A percentile compares a stretch with the other conserved stretches of the same genome.
phyloP scores from a whole-genome alignment of 1,140 invertebrate species.

The Cephus cinctus region DNA sequence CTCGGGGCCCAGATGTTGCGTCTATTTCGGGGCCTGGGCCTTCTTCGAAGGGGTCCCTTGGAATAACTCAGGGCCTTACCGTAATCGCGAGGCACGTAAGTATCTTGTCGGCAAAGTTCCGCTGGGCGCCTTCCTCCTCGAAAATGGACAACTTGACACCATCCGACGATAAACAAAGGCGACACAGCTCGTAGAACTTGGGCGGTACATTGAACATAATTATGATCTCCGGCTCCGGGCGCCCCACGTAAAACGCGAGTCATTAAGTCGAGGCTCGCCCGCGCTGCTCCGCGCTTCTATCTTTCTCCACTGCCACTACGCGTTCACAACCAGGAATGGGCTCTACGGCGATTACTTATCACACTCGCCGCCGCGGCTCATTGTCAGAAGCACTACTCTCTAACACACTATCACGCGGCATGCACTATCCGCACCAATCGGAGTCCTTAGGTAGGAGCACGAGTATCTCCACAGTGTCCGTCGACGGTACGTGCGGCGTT shows the following conservation, averaged over 20 bases:
- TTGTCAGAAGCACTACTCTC: conserved; percentile 44
- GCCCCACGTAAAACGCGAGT: conserved; percentile 10
- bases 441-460: too few relatives aligned
- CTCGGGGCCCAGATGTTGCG: conserved; percentile 38
- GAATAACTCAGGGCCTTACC: conserved; percentile 39
- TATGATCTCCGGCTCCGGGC: conserved; percentile 7
- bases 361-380: conserved; percentile 46
- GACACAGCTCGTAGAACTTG: conserved; percentile 58
- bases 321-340: conserved; percentile 25
- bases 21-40: conserved; percentile 23
- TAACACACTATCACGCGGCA: too few relatives aligned
- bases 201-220: conserved; percentile 58
- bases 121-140: conserved; percentile 53
- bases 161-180: conserved; percentile 57
- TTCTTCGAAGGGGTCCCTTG: background rate
- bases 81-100: conserved; percentile 52
- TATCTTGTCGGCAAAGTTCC: conserved; percentile 55
- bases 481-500: conserved; percentile 2
- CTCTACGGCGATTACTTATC: conserved; percentile 40
- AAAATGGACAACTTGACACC: conserved; percentile 58
- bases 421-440: too few relatives aligned
- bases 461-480: too few relatives aligned
- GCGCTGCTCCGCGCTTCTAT: conserved; percentile 18
- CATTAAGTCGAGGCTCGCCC: conserved; percentile 11
- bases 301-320: conserved; percentile 44